A percentile compares a stretch with the other conserved stretches of the same genome.
Evolutionary conservation across 1,140 invertebrate species (phyloP).

Genomic region (Neodiprion virginianus): DNA sequence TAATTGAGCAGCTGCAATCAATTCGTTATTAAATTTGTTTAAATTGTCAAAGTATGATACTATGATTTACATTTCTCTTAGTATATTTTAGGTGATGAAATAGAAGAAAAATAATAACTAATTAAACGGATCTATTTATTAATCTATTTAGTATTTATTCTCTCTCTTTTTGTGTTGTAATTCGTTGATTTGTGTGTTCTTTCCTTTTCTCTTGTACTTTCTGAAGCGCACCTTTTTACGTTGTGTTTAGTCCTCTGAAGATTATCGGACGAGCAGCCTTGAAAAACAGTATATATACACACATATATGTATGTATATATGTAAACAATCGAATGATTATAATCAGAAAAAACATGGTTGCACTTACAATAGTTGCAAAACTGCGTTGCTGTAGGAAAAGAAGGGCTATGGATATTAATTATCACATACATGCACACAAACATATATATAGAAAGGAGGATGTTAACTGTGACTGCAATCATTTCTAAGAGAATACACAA

Average conservation of each 20-base stretch:
- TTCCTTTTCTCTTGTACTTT: slow-evolving; percentile 16
- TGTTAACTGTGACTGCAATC: slow-evolving; percentile 61
- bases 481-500: slow-evolving; percentile 42
- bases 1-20: too few species aligned
- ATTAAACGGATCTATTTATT: slow-evolving; percentile 44
- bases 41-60: not conserved
- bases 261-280: slow-evolving; percentile 49
- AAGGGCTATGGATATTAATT: slow-evolving; percentile 27
- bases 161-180: slow-evolving; percentile 28
- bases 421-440: slow-evolving; percentile 15
- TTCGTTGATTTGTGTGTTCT: slow-evolving; percentile 23
- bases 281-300: slow-evolving; percentile 26
- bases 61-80: slow-evolving; percentile 5
- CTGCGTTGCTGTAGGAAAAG: slow-evolving; percentile 11
- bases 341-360: slow-evolving; percentile 20
- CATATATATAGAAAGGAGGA: slow-evolving; percentile 20
- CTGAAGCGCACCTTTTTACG: slow-evolving; percentile 31
- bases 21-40: not conserved
- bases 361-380: slow-evolving; percentile 24
- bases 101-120: slow-evolving; percentile 22
- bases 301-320: too few species aligned
- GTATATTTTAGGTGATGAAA: slow-evolving; percentile 5
- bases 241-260: slow-evolving; percentile 45
- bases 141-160: slow-evolving; percentile 45
- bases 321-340: slow-evolving; percentile 19